A percentile compares a stretch with the other conserved stretches of the same genome.
Evolutionary conservation across 2,113 vertebrate genomes (phyloP).

Genomic region (Cephalopholis sonnerati): DNA sequence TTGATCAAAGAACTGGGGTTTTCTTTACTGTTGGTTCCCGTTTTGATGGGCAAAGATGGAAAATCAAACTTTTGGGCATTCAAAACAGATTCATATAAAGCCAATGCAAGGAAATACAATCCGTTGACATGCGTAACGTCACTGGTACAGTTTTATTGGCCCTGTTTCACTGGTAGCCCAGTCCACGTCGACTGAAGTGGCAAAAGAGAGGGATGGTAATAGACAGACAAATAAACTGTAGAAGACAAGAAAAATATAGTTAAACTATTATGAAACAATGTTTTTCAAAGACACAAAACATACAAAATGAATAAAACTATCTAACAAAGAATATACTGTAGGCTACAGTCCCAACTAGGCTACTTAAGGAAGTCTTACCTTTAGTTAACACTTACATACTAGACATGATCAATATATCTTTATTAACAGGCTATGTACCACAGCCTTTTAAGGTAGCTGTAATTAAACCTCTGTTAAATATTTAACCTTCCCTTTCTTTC

Average conservation of each 20-base stretch:
- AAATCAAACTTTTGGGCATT: background rate
- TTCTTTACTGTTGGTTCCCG: background rate
- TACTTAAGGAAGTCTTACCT: too few species aligned
- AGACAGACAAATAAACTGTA: conserved; percentile 76
- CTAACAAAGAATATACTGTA: background rate
- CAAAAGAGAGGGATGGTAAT: conserved; percentile 76
- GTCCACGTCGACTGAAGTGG: conserved; percentile 61
- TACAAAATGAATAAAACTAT: background rate
- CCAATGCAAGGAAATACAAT: background rate
- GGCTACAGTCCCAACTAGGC: too few species aligned
- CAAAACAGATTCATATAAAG: background rate
- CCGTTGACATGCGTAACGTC: background rate
- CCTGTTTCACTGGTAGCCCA: conserved; percentile 68
- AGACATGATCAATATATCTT: too few species aligned
- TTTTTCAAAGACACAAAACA: background rate
- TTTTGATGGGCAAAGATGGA: background rate
- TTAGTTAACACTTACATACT: too few species aligned
- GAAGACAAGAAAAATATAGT: background rate
- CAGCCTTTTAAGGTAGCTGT: too few species aligned
- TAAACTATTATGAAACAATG: background rate
- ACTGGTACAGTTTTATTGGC: background rate
- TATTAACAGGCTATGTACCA: too few species aligned
- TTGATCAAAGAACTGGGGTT: background rate
- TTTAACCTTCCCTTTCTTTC: too few species aligned
- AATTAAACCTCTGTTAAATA: too few species aligned